Base-by-base conservation (phyloP, 2,888 invertebrate species). In the Pollenia griseotomentosa region DNA sequence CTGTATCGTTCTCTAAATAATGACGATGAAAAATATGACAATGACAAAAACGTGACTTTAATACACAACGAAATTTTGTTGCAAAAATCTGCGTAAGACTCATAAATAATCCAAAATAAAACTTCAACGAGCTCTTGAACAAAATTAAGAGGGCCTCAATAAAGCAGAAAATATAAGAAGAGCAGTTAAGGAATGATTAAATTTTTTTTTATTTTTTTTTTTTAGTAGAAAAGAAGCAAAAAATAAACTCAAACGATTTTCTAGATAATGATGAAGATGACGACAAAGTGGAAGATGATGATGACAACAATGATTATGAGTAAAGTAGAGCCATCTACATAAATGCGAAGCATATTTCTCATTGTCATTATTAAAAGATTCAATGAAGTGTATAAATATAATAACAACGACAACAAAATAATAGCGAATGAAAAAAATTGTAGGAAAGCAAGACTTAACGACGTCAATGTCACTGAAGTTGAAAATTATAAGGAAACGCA, bases 361-460 rank as follows among this genome's bases (percentile, higher is more conserved):
- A 83, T 79, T 75, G 61, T 80, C 70, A 82, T 78, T 73, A 75
- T 75, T 81, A 66, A 74, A 74, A 70, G 65, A 86, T 57, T 44
- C 83, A 83, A 80, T 83, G 74, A 83, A 79, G 86, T 81, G 80
- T 77, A 75, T 42, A 82, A 83, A 77, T 70, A n/a, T 71, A 63
- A 77, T 83, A 55, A 55, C 63, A 70, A 77, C 10, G 46, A 65
- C 63, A 75, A 77, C 55, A 84, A 59, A 23, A 59, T 19, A 23
- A 2, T 14, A 59, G 42, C 12, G 11, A 63, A 40, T 9, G 16
- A 12, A 48, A 51, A 40, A 44, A 61, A 19, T 40, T 9, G 19
- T 16, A 12, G 40, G 40, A 59, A 68, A 9, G 10, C 19, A n/a
- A 66, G 46, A 65, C 65, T 16, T 46, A 78, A 63, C 23, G 44